phyloP scores from a whole-genome alignment of 2,113 vertebrate genomes.

The Trichomycterus rosablanca region DNA sequence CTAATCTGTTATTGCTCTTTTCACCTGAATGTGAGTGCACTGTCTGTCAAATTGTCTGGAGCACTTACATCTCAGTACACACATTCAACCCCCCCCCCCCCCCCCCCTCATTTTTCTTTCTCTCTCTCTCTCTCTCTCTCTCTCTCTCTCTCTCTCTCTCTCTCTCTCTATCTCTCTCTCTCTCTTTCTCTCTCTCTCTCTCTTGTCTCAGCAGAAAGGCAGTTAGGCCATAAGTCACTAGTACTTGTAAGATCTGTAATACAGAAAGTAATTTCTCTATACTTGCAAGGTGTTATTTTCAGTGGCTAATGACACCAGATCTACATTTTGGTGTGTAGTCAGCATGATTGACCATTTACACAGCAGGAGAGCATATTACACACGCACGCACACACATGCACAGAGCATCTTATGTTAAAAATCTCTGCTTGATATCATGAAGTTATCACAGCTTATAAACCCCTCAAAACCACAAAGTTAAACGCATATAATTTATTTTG shows the following conservation, averaged over 20 bases:
- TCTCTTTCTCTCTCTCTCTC: neutral
- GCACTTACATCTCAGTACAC: conserved; percentile 7
- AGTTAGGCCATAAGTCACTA: conserved; percentile 53
- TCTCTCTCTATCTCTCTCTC: neutral
- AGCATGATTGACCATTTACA: conserved; percentile 8
- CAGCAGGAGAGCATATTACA: conserved; percentile 14
- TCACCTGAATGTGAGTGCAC: conserved; percentile 11
- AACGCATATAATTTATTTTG: too few species aligned
- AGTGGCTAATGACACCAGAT: conserved; percentile 62
- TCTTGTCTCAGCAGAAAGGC: conserved; percentile 14
- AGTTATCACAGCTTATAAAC: too few species aligned
- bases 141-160: too few species aligned
- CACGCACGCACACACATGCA: neutral
- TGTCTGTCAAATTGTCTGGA: conserved; percentile 22
- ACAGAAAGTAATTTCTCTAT: conserved; percentile 70
- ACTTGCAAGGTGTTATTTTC: conserved; percentile 67
- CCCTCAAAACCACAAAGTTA: too few species aligned
- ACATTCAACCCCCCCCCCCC: neutral
- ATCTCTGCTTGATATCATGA: too few species aligned
- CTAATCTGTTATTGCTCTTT: conserved; percentile 22
- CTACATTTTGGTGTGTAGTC: conserved; percentile 38
- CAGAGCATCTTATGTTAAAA: too few species aligned
- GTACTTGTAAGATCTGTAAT: conserved; percentile 67
- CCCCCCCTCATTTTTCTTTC: neutral
- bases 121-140: neutral